phyloP scores from a whole-genome alignment of 2,888 invertebrate genomes.

The Macropis europaea region DNA sequence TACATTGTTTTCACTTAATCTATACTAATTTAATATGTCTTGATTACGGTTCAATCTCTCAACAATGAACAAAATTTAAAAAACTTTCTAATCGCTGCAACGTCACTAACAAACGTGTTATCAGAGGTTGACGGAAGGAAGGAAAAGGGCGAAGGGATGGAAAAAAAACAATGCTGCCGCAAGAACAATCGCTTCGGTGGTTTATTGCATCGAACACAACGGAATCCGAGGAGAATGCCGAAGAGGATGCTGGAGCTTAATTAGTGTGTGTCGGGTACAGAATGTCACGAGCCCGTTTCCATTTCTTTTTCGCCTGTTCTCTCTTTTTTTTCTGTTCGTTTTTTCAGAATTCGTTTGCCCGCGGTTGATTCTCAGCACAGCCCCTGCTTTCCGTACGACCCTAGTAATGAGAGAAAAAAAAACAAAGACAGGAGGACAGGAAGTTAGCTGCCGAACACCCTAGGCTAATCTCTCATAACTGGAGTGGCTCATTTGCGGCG shows the following conservation, averaged over 20 bases:
- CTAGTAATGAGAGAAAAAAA: conserved; percentile 61
- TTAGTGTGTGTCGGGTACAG: conserved; percentile 44
- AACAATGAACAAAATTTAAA: too few relatives aligned
- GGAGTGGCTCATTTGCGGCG: conserved; percentile 59
- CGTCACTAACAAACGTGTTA: too few relatives aligned
- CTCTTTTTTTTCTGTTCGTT: conserved; percentile 24
- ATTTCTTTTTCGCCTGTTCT: conserved; percentile 35
- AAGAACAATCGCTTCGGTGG: conserved; percentile 33
- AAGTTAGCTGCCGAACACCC: conserved; percentile 55
- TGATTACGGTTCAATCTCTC: too few relatives aligned
- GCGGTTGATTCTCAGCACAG: conserved; percentile 45
- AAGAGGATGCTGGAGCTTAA: conserved; percentile 41
- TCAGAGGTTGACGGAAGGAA: not conserved
- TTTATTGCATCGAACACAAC: conserved; percentile 41
- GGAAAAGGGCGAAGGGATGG: not conserved
- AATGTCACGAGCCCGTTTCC: conserved; percentile 43
- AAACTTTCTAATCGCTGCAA: too few relatives aligned
- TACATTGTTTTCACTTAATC: too few relatives aligned
- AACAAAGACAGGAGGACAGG: conserved; percentile 35
- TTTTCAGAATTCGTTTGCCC: conserved; percentile 39
- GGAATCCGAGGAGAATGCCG: conserved; percentile 22
- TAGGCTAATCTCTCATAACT: conserved; percentile 55
- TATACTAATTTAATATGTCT: too few relatives aligned
- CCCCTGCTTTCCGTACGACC: conserved; percentile 57
- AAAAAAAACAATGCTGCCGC: conserved; percentile 31